A percentile compares a stretch with the other conserved stretches of the same genome.
phyloP scores from a whole-genome alignment of 1,140 invertebrate genomes.

The Apolygus lucorum region DNA sequence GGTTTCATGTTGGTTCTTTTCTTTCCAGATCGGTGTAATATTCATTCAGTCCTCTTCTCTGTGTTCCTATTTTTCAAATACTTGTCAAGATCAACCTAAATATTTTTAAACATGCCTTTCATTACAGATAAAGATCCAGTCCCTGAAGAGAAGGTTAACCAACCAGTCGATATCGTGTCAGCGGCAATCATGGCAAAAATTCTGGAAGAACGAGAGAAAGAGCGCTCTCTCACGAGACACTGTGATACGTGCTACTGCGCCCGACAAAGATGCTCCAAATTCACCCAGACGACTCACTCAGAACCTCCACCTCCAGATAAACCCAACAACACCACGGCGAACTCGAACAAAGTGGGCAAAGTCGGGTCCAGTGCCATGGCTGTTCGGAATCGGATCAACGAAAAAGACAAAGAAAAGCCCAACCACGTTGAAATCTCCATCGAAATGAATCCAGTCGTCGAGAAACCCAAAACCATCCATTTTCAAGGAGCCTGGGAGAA shows the following conservation, averaged over 20 bases:
- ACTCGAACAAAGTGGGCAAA: not conserved
- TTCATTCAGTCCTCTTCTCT: too few relatives aligned
- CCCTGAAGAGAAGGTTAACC: constrained; percentile 36
- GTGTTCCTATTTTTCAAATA: too few relatives aligned
- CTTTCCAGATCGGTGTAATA: too few relatives aligned
- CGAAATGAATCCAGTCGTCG: not conserved
- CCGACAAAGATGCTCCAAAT: constrained; percentile 10
- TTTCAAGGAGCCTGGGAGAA: not conserved
- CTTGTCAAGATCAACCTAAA: too few relatives aligned
- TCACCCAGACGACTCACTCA: constrained; percentile 22
- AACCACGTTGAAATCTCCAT: not conserved
- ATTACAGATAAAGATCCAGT: constrained; percentile 34
- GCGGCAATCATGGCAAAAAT: constrained; percentile 89
- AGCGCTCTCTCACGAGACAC: constrained; percentile 59
- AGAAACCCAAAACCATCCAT: not conserved
- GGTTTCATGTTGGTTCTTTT: too few relatives aligned
- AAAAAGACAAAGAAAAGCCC: not conserved
- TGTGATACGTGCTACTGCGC: constrained; percentile 70
- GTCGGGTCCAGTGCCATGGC: not conserved
- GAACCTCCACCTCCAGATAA: not conserved
- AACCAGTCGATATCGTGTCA: constrained; percentile 67
- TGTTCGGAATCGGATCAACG: not conserved
- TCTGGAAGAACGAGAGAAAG: constrained; percentile 71
- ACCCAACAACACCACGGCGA: not conserved
- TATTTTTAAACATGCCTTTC: too few relatives aligned